Base-by-base conservation (phyloP, 1,140 invertebrate genomes). In the Drosophila sturtevanti region DNA sequence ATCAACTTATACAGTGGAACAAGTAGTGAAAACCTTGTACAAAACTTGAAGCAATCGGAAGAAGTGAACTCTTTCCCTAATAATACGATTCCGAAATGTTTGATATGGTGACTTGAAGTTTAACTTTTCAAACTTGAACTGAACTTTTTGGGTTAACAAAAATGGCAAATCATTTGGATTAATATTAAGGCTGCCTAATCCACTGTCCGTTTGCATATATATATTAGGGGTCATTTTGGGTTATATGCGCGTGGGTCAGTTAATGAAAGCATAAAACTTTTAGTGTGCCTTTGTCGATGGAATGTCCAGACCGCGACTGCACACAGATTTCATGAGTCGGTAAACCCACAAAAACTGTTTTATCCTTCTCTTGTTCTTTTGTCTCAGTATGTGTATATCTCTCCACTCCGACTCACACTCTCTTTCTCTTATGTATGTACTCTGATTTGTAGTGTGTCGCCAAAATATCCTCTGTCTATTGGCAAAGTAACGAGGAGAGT, bases 401-500 rank as follows among this genome's bases (percentile, higher is more conserved):
- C 21, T 35, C 18, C n/a, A n/a, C n/a, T n/a, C n/a, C n/a, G n/a
- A n/a, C n/a, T n/a, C n/a, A 37, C 22, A 22, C 41, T 52, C 35
- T 56, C 54, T 7, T 41, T 37, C 52, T 34, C 61, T 48, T 18
- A n/a, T 27, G 22, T 9, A 14, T 64, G 37, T 35, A 59, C 44
- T 56, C 66, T 58, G 64, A 52, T 24, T 72, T 85, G 67, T 68
- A 94, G 93, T 98, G 97, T 93, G 93, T 97, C 80, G 97, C 96
- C 9, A 97, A 96, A 55, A 97, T 97, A 91, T 96, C 95, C 1
- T 95, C 95, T 12, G 94, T 97, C 4, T 97, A 97, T 92, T 96
- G 95, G 94, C 93, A 95, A 64, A 96, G 95, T 89, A 97, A 97
- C 86, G 96, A 97, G 89, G 96, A 97, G 84, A 96, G 95, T 79